These are phyloP conservation scores for Chelonus insularis DNA, from an alignment of 1,140 invertebrate genomes.

Conservation along the genomic window DNA sequence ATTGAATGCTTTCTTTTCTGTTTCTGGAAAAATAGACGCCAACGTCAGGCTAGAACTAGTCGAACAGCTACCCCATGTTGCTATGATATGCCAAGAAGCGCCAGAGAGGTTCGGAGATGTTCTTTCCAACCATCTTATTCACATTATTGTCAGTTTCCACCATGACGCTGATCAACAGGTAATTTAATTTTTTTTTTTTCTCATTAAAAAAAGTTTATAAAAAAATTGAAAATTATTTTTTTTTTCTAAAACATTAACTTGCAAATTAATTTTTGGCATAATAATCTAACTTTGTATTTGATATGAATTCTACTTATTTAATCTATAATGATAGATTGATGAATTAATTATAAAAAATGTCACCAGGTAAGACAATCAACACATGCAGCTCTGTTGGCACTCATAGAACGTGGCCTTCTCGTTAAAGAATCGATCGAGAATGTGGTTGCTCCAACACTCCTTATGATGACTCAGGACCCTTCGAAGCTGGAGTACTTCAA, in stretches of 20 bases:
- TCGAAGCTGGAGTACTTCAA: constrained; percentile 59
- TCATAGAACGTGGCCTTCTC: constrained; percentile 67
- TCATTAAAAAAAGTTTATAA: too few species aligned
- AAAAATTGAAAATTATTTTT: constrained; percentile 32
- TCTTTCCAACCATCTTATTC: constrained; percentile 61
- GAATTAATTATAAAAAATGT: constrained; percentile 30
- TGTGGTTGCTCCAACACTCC: constrained; percentile 48
- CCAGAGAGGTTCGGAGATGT: constrained; percentile 49
- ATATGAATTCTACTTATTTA: too few species aligned
- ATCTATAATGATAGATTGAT: constrained; percentile 62
- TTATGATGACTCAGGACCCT: constrained; percentile 36
- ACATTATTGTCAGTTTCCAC: constrained; percentile 66
- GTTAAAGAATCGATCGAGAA: constrained; percentile 64
- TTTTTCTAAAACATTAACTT: not conserved
- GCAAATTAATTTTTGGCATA: too few species aligned
- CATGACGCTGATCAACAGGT: constrained; percentile 67
- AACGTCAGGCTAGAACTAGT: constrained; percentile 66
- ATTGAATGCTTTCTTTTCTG: too few species aligned
- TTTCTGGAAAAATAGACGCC: constrained; percentile 58
- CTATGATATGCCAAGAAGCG: constrained; percentile 65
- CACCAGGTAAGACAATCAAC: constrained; percentile 67
- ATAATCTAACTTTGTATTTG: too few species aligned
- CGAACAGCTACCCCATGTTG: constrained; percentile 68
- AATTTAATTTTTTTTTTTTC: constrained; percentile 30
- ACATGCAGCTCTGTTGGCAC: constrained; percentile 64